phyloP scores from a whole-genome alignment of 2,888 invertebrate genomes.

The Antheraea assamensis region DNA sequence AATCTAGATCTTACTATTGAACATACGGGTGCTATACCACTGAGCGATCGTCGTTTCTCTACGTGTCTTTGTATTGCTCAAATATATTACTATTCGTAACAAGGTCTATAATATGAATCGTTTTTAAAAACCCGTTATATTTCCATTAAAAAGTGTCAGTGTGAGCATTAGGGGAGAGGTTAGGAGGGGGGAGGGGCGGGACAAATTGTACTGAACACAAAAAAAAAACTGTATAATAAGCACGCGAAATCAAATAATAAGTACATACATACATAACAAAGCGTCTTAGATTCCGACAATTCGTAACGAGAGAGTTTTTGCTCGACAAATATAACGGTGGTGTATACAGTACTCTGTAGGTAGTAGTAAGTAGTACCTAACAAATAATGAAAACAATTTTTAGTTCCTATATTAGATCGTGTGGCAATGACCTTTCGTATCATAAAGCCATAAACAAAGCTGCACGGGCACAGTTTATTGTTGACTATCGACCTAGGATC shows the following conservation, averaged over 20 bases:
- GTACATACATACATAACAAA: neutral
- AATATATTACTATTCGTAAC: too few species aligned
- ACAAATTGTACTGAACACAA: neutral
- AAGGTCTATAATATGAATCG: neutral
- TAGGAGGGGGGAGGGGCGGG: neutral
- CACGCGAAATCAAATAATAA: neutral
- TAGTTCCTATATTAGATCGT: constrained; percentile 5
- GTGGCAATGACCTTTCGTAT: constrained; percentile 6
- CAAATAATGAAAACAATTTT: constrained; percentile 3
- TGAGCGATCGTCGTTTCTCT: too few species aligned
- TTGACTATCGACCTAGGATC: neutral
- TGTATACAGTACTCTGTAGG: too few species aligned
- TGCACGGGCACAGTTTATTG: constrained; percentile 9
- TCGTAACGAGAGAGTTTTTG: neutral
- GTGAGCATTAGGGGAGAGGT: neutral
- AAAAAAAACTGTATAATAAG: neutral
- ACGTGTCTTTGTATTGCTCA: too few species aligned
- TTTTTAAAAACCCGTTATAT: neutral
- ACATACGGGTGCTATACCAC: too few species aligned
- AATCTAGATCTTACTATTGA: too few species aligned
- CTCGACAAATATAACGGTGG: neutral
- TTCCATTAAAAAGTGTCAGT: neutral
- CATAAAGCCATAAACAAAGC: constrained; percentile 14
- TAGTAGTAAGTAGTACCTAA: too few species aligned
- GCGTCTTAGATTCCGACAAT: neutral